A percentile compares a stretch with the other conserved stretches of the same genome.
Evolutionary conservation across 64 coral and sea anemone species (phyloP).

Genomic region (Dendrophyllia cribrosa): DNA sequence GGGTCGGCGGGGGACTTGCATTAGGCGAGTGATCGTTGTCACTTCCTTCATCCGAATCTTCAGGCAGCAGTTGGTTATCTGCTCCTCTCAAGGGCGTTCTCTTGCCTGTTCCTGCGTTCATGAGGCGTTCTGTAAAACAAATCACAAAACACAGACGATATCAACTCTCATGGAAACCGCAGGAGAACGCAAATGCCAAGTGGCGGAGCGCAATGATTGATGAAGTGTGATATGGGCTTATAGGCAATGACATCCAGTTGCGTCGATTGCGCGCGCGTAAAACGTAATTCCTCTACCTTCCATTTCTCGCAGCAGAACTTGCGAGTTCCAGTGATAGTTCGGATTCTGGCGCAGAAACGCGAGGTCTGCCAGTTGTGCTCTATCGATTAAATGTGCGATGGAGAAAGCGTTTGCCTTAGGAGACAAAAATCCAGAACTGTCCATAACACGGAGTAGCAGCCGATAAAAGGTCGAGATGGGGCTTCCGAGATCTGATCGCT

Average conservation of each 20-base stretch:
- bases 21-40: slow-evolving; percentile 32
- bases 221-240: neutral
- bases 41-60: slow-evolving; percentile 38
- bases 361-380: slow-evolving; percentile 91
- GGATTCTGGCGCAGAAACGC: slow-evolving; percentile 80
- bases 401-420: slow-evolving; percentile 99
- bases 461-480: slow-evolving; percentile 56
- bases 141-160: slow-evolving; percentile 43
- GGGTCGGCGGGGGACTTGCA: slow-evolving; percentile 68
- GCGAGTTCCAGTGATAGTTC: slow-evolving; percentile 93
- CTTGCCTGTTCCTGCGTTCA: slow-evolving; percentile 96
- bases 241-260: neutral
- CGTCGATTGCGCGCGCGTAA: too few species aligned
- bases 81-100: slow-evolving; percentile 48
- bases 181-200: slow-evolving; percentile 25
- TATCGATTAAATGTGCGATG: slow-evolving; percentile 97
- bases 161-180: slow-evolving; percentile 16
- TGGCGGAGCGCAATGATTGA: slow-evolving; percentile 2
- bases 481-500: slow-evolving; percentile 21
- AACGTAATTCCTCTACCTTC: slow-evolving; percentile 70
- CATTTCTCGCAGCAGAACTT: slow-evolving; percentile 89
- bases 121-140: slow-evolving; percentile 87
- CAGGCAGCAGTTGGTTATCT: neutral
- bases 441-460: slow-evolving; percentile 75
- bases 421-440: slow-evolving; percentile 96